Evolutionary conservation across 2,797 vertebrate genomes (phyloP).

Genomic region (Sebastiscus tertius): DNA sequence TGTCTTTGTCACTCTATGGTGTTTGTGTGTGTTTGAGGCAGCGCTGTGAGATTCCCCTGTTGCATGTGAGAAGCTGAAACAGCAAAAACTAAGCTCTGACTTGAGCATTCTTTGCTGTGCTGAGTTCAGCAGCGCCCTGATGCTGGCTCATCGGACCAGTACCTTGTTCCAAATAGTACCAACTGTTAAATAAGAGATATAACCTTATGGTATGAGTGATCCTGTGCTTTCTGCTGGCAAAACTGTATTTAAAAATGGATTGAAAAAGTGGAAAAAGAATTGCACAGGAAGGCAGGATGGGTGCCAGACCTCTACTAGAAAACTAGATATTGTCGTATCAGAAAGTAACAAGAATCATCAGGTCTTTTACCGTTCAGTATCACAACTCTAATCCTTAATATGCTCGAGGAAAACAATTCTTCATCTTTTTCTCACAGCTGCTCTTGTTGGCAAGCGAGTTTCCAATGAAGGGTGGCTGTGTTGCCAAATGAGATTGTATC

Average conservation of each 20-base stretch:
- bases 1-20: conserved; percentile 26
- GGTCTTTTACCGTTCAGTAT: background rate
- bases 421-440: conserved; percentile 2
- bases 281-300: too few relatives aligned
- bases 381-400: background rate
- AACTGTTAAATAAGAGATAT: background rate
- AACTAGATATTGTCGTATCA: background rate
- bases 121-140: conserved; percentile 43
- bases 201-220: background rate
- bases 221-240: background rate
- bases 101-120: conserved; percentile 33
- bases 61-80: conserved; percentile 67
- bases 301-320: background rate
- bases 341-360: background rate
- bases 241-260: background rate
- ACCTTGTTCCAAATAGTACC: background rate
- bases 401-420: background rate
- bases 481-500: conserved; percentile 59
- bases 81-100: conserved; percentile 43
- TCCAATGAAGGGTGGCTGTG: background rate
- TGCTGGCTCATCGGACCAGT: conserved; percentile 4
- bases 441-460: conserved; percentile 14
- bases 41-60: conserved; percentile 70
- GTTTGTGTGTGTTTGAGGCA: conserved; percentile 46
- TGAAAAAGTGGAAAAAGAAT: background rate